phyloP scores from a whole-genome alignment of 2,888 invertebrate genomes.

The Seira musarum region DNA sequence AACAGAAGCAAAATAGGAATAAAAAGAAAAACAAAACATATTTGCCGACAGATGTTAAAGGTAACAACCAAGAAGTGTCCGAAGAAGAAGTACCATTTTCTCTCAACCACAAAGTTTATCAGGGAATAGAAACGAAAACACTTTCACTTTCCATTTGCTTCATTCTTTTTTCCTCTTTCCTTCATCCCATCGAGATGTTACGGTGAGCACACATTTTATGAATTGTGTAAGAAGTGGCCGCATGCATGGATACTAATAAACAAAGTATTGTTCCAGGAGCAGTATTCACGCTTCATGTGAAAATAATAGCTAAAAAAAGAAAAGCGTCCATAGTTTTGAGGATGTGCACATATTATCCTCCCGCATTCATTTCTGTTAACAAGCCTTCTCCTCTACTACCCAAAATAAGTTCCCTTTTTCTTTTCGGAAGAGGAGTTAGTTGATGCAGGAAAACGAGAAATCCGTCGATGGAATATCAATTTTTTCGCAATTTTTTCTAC shows the following conservation, averaged over 20 bases:
- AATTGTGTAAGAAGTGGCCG: neutral
- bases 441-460: slow-evolving; percentile 68
- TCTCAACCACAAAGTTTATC: no score
- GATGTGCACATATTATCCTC: slow-evolving; percentile 1
- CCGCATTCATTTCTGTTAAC: no score
- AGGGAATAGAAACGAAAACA: slow-evolving; percentile 19
- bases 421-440: slow-evolving; percentile 37
- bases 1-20: no score
- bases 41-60: slow-evolving; percentile 5
- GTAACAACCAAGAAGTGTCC: slow-evolving; percentile 1
- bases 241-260: neutral
- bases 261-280: neutral
- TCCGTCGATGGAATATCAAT: slow-evolving; percentile 70
- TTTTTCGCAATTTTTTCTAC: slow-evolving; percentile 66
- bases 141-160: slow-evolving; percentile 30
- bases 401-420: neutral
- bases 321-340: neutral
- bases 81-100: neutral
- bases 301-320: neutral
- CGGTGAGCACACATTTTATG: neutral
- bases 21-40: neutral
- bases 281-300: neutral
- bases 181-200: neutral
- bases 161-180: slow-evolving; percentile 25
- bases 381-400: neutral